Evolutionary conservation across 1,140 invertebrate genomes (phyloP), one percentile per base, ranked within the genome.

Genomic region (Pseudomyrmex pallidus): DNA sequence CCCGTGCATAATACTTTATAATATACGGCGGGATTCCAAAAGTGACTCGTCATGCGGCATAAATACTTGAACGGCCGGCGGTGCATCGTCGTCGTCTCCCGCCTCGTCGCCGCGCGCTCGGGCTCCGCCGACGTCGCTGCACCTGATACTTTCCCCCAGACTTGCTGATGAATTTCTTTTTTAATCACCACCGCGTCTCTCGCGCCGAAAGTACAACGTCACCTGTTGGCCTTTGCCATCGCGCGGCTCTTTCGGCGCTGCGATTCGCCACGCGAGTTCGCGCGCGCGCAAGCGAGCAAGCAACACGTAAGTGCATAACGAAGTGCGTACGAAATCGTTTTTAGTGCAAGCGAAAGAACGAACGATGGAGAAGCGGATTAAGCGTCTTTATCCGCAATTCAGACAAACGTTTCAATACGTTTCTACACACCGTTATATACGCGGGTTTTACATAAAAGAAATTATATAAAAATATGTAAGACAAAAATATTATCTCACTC

Each of bases 21-120:
- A 86, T 90, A 85, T 88, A 84, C 84, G 74, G 54, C 50, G 87
- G 87, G 87, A 90, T 90, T 90, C 83, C 70, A 91, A 92, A 92
- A 92, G 85, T 91, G 91, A 88, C 89, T 85, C 91, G 91, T 92
- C 91, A 92, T 92, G 78, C 88, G 82, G 83, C 84, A 80, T 89
- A 89, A 89, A 89, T 89, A 89, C 88, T 89, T 80, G 87, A 87
- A 89, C 87, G 88, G 85, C 35, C 87, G 82, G 84, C 76, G 67
- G 82, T 70, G 87, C 88, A 86, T 35, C 70, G 73, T 63, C 44
- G n/a, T 46, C 44, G 15, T 3, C 72, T 22, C 63, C 50, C 54
- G 67, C 82, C 67, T 82, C 76, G 50, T 80, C 88, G 64, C 74
- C 48, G 50, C 59, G 57, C 17, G n/a, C 56, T 57, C 56, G 35